These are phyloP conservation scores for Coenonympha arcania DNA, from an alignment of 2,888 invertebrate genomes.

Conservation along the genomic window DNA sequence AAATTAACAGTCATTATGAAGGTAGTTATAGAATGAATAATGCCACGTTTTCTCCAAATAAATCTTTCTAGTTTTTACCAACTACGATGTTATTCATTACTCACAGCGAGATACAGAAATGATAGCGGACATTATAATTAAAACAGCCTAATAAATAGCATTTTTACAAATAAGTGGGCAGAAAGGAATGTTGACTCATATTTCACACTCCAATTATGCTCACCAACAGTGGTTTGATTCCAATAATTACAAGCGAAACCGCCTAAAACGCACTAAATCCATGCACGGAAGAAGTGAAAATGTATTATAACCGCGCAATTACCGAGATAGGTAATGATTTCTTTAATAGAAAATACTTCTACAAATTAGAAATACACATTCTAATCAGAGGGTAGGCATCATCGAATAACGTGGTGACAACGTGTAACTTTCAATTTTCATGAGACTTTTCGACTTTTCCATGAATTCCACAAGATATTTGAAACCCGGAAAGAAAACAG, in stretches of 20 bases:
- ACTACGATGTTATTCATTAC: too few relatives aligned
- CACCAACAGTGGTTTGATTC: conserved; percentile 66
- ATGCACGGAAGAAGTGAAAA: conserved; percentile 66
- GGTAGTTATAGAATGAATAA: conserved; percentile 11
- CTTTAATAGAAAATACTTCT: conserved; percentile 22
- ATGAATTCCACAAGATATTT: conserved; percentile 31
- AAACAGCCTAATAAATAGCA: conserved; percentile 45
- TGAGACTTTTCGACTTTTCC: conserved; percentile 23
- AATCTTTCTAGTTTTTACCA: too few relatives aligned
- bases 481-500: conserved; percentile 49
- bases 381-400: conserved; percentile 54
- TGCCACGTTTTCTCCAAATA: background rate
- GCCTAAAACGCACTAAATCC: conserved; percentile 57
- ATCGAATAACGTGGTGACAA: conserved; percentile 39
- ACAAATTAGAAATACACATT: conserved; percentile 24
- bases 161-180: conserved; percentile 60
- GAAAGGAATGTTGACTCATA: conserved; percentile 60
- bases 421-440: too few relatives aligned
- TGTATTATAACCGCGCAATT: conserved; percentile 31
- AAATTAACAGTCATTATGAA: too few relatives aligned
- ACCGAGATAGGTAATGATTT: conserved; percentile 34
- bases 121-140: conserved; percentile 21
- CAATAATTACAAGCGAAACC: conserved; percentile 61
- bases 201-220: conserved; percentile 72
- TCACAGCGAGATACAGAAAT: conserved; percentile 15